Evolutionary conservation across 2,797 vertebrate genomes (phyloP).

Genomic region (Melanotaenia maccullochi): DNA sequence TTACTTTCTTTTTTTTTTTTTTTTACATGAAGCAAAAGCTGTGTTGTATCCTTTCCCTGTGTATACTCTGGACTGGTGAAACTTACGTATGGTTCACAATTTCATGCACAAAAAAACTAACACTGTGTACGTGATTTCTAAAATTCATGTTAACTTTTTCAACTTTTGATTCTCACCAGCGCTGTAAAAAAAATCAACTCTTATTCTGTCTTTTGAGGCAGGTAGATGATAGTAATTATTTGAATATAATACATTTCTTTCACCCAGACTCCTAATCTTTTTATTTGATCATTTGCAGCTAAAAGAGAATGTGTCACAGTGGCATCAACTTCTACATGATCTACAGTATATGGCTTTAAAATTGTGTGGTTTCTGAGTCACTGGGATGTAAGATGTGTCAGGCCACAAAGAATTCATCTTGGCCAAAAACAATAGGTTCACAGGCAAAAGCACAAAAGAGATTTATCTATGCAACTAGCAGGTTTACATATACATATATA

Average conservation of each 20-base stretch:
- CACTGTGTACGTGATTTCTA: not conserved
- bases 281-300: too few species aligned
- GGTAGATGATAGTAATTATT: too few species aligned
- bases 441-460: not conserved
- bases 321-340: too few species aligned
- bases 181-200: not conserved
- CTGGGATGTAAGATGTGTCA: constrained; percentile 42
- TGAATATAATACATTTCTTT: too few species aligned
- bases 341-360: not conserved
- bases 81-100: too few species aligned
- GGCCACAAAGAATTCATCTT: constrained; percentile 49
- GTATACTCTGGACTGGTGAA: constrained; percentile 9
- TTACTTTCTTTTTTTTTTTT: constrained; percentile 5
- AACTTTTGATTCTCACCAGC: too few species aligned
- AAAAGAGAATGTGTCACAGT: too few species aligned
- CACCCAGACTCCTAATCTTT: too few species aligned
- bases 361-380: constrained; percentile 60
- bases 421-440: constrained; percentile 29
- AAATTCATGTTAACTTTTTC: not conserved
- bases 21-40: not conserved
- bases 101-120: not conserved
- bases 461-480: too few species aligned
- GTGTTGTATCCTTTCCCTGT: not conserved
- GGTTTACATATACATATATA: too few species aligned
- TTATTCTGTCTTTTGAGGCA: not conserved